Evolutionary conservation across 2,113 vertebrate genomes (phyloP).

Genomic region (Epinephelus moara): DNA sequence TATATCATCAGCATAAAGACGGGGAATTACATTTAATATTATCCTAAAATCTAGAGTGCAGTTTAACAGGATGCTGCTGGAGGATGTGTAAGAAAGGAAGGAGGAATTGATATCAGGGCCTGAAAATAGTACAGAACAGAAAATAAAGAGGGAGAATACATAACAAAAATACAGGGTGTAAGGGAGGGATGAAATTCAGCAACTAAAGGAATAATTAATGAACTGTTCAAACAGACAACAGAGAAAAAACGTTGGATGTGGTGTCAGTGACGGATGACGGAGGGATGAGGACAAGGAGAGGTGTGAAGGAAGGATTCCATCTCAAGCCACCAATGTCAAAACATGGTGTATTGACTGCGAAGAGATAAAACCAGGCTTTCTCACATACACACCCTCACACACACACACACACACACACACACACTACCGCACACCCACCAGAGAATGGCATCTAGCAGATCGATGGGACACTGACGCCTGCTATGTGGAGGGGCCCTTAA

Average conservation of each 20-base stretch:
- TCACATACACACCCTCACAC: conserved; percentile 27
- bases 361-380: conserved; percentile 76
- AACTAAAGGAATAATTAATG: conserved; percentile 1
- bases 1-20: background rate
- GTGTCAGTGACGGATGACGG: conserved; percentile 67
- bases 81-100: background rate
- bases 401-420: conserved; percentile 13
- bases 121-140: background rate
- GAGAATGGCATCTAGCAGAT: conserved; percentile 66
- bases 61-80: background rate
- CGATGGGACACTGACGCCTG: conserved; percentile 79
- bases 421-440: conserved; percentile 18
- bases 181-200: background rate
- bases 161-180: background rate
- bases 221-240: conserved; percentile 1
- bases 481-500: conserved; percentile 78
- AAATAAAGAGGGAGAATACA: background rate
- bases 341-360: conserved; percentile 80
- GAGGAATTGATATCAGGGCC: background rate
- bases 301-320: conserved; percentile 80
- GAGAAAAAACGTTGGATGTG: conserved; percentile 16
- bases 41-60: background rate
- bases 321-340: conserved; percentile 90
- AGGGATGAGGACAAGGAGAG: conserved; percentile 55
- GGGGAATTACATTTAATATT: background rate